phyloP scores from a whole-genome alignment of 2,113 vertebrate genomes.

The Lepus americanus region DNA sequence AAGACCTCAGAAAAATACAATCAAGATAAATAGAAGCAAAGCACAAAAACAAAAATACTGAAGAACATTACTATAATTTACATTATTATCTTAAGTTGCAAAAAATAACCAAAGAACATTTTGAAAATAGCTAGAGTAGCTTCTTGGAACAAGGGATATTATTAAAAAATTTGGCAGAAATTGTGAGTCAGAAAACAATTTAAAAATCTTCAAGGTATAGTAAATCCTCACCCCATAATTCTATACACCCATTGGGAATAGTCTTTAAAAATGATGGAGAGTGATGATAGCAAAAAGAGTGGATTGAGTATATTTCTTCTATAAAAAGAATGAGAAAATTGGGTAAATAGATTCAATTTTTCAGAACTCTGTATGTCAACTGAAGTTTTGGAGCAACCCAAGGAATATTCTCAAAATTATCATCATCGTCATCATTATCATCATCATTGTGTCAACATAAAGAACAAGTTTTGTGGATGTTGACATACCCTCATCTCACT shows the following conservation, averaged over 20 bases:
- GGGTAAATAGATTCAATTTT: neutral
- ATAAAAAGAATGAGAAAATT: neutral
- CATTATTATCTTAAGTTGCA: neutral
- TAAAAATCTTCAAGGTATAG: neutral
- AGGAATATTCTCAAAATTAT: neutral
- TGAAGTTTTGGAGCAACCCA: neutral
- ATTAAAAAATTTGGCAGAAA: neutral
- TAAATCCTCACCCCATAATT: neutral
- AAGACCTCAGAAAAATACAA: neutral
- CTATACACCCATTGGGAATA: neutral
- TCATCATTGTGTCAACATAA: neutral
- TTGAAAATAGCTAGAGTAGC: neutral
- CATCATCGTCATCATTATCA: too few species aligned
- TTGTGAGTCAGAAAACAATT: neutral
- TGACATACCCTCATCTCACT: neutral
- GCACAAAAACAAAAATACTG: neutral
- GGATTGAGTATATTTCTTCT: neutral
- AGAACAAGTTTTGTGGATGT: neutral
- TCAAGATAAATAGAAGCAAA: neutral
- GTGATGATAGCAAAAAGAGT: neutral
- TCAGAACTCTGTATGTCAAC: neutral
- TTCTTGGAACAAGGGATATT: neutral
- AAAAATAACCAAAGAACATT: neutral
- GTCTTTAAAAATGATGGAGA: neutral
- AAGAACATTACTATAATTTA: too few species aligned